Conservation (phyloP, 1,140 invertebrate genomes). For the Holotrichia oblita region DNA sequence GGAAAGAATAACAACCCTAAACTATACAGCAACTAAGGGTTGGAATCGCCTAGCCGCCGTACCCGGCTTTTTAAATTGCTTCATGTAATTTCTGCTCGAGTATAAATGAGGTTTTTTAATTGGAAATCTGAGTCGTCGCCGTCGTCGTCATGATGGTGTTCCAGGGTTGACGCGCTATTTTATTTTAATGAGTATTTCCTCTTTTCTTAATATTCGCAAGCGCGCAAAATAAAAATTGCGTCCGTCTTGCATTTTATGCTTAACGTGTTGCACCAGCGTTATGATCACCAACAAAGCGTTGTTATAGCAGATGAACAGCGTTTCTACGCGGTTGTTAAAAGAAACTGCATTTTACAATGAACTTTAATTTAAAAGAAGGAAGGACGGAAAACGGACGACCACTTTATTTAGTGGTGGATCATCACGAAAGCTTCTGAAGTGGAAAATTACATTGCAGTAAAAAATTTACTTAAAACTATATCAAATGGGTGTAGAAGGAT, state of each 20-base stretch:
- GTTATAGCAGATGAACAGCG: not conserved
- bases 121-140: constrained; percentile 53
- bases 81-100: constrained; percentile 58
- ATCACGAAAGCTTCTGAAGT: not conserved
- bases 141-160: not conserved
- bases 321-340: not conserved
- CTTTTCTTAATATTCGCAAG: constrained; percentile 39
- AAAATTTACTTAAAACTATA: too few species aligned
- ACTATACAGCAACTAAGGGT: constrained; percentile 37
- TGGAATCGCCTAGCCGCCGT: constrained; percentile 22
- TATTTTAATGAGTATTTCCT: constrained; percentile 49
- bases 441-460: too few species aligned
- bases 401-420: not conserved
- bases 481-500: too few species aligned
- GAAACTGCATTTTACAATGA: not conserved
- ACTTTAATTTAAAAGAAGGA: constrained; percentile 16
- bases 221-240: not conserved
- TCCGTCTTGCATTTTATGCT: constrained; percentile 21
- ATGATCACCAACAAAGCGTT: not conserved
- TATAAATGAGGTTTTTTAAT: constrained; percentile 60
- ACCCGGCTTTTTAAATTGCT: constrained; percentile 56
- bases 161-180: constrained; percentile 43
- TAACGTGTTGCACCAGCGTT: constrained; percentile 7
- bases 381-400: not conserved
- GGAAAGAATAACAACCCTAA: constrained; percentile 46